Conservation (phyloP, 2,797 vertebrate species). For the Alcedo atthis region DNA sequence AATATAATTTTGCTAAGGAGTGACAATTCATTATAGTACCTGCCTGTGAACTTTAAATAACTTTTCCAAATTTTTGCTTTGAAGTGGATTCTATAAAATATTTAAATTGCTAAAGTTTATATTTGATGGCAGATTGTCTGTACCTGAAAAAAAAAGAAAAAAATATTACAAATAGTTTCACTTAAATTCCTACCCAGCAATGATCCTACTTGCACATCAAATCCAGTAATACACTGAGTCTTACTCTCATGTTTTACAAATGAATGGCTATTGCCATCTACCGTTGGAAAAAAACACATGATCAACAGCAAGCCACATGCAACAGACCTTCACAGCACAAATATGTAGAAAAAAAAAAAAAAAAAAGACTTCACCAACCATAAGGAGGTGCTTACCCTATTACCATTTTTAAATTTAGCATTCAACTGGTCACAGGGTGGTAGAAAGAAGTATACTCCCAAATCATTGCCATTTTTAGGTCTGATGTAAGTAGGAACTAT, state of each 20-base stretch:
- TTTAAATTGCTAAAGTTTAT: not conserved
- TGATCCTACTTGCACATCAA: not conserved
- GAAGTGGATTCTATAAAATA: not conserved
- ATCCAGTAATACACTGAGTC: fast-evolving
- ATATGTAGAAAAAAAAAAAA: not conserved
- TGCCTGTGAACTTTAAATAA: not conserved
- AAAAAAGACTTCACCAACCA: not conserved
- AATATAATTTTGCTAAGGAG: not conserved
- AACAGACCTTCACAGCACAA: not conserved
- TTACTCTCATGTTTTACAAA: slow-evolving; percentile 18
- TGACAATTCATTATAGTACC: not conserved
- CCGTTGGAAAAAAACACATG: slow-evolving; percentile 60
- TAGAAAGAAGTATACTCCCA: not conserved
- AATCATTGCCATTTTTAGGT: not conserved
- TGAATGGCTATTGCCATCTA: slow-evolving; percentile 78
- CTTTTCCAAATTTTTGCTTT: not conserved
- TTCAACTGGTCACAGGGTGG: too few relatives aligned
- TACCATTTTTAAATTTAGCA: not conserved
- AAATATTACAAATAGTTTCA: not conserved
- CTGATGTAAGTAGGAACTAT: not conserved
- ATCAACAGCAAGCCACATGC: not conserved
- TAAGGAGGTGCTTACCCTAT: not conserved
- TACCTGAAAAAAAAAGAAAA: not conserved
- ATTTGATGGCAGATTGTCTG: not conserved
- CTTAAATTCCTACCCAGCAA: not conserved